phyloP scores from a whole-genome alignment of 2,797 vertebrate genomes.

The Onychomys arenicola region DNA sequence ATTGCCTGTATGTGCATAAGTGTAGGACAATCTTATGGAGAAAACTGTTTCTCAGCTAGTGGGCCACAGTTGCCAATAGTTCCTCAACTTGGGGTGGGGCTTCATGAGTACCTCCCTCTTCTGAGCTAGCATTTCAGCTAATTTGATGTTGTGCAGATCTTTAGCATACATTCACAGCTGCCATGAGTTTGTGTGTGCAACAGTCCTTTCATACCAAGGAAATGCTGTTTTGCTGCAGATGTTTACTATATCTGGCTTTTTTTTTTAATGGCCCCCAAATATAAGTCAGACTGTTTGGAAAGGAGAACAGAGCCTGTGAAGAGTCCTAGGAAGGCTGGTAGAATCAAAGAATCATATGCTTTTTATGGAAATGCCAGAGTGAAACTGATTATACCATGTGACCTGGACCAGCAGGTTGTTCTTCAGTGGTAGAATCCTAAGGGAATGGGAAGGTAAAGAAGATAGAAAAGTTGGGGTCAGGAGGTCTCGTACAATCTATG shows the following conservation, averaged over 20 bases:
- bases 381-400: background rate
- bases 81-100: background rate
- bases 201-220: background rate
- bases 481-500: background rate
- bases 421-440: background rate
- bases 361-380: background rate
- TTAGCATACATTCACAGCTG: background rate
- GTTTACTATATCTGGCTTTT: too few species aligned
- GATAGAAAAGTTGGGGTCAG: background rate
- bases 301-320: background rate
- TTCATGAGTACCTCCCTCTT: background rate
- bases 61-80: too few species aligned
- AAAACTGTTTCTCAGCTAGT: background rate
- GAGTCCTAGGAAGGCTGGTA: background rate
- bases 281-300: background rate
- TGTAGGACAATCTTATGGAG: background rate
- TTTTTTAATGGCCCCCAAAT: background rate
- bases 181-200: background rate
- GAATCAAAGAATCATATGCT: background rate
- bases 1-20: background rate
- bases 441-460: background rate
- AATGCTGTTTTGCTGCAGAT: background rate
- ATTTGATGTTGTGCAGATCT: background rate
- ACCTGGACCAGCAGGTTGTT: background rate
- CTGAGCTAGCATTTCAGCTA: background rate